Evolutionary conservation across 1,140 invertebrate species (phyloP), one percentile per base, ranked within the genome.

Genomic region (Leguminivora glycinivorella): DNA sequence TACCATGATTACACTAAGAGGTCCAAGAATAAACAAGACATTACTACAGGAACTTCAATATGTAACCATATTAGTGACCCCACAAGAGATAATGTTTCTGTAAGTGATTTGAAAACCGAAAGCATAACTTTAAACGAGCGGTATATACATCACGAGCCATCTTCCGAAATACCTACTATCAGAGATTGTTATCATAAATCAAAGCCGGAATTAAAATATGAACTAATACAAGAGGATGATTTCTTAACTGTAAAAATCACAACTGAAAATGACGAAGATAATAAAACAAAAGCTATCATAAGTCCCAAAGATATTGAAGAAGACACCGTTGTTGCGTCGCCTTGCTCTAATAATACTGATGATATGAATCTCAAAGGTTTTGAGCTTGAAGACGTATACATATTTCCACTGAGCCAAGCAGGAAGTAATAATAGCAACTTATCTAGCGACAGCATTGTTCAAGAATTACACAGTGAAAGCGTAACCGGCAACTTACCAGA

Each of bases 381-480:
- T 58, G 79, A 82, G 31, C 83, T 82, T 73, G 75, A 82, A 75
- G 80, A 86, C 73, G 80, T 83, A 77, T 87, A 86, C 67, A 75
- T 85, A 7, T 85, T 88, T 75, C 82, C 83, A n/a, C 71, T 87
- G 26, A 66, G 25, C 66, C 25, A 34, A 31, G 14, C 26, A n/a
- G 14, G 26, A 0, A 29, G 25, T 5, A 31, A 17, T 14, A 29
- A 17, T 7, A 29, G 58, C 26, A 63, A 31, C n/a, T 2, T 31
- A 29, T 63, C 58, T 17, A 63, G 19, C 38, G 67, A 69, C n/a
- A 56, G n/a, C 24, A 19, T 25, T 2, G 12, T 9, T 43, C 25
- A 56, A 69, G 40, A 56, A 24, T 26, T 6, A 25, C 17, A 26
- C 17, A 29, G 26, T 69, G 22, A 69, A 47, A 22, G 9, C 19